phyloP scores from a whole-genome alignment of 2,797 vertebrate genomes.

The Spinus olivaceus region DNA sequence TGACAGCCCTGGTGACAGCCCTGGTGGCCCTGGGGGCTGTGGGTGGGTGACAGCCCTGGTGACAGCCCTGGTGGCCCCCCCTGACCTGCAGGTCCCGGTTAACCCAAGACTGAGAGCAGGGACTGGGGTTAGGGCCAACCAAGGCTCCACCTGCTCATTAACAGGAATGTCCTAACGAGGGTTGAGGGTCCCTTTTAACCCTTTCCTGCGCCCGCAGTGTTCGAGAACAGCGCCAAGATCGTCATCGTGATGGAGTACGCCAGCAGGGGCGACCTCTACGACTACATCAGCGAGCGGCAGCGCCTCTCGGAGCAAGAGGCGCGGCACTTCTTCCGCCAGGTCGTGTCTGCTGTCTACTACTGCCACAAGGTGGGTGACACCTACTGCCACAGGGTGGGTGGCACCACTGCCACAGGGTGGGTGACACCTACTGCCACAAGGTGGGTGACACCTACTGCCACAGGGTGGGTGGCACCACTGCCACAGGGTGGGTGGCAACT shows the following conservation, averaged over 20 bases:
- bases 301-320: constrained; percentile 85
- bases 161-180: too few relatives aligned
- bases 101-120: rapidly evolving
- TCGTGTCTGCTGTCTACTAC: constrained; percentile 91
- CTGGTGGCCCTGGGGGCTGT: too few relatives aligned
- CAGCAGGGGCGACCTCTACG: constrained; percentile 91
- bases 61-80: not conserved
- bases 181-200: not conserved
- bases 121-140: rapidly evolving
- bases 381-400: too few relatives aligned
- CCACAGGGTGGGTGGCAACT: too few relatives aligned
- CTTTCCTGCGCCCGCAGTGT: constrained; percentile 75
- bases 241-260: constrained; percentile 99
- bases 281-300: constrained; percentile 88
- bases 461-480: too few relatives aligned
- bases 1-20: too few relatives aligned
- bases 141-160: too few relatives aligned
- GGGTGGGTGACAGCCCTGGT: not conserved
- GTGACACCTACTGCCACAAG: too few relatives aligned
- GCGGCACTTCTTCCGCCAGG: constrained; percentile 92
- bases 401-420: rapidly evolving
- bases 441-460: too few relatives aligned
- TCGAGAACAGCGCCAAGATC: constrained; percentile 96
- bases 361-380: constrained; percentile 86
- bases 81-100: rapidly evolving